Evolutionary conservation across 2,797 vertebrate genomes (phyloP).

Genomic region (Arctocebus calabarensis): DNA sequence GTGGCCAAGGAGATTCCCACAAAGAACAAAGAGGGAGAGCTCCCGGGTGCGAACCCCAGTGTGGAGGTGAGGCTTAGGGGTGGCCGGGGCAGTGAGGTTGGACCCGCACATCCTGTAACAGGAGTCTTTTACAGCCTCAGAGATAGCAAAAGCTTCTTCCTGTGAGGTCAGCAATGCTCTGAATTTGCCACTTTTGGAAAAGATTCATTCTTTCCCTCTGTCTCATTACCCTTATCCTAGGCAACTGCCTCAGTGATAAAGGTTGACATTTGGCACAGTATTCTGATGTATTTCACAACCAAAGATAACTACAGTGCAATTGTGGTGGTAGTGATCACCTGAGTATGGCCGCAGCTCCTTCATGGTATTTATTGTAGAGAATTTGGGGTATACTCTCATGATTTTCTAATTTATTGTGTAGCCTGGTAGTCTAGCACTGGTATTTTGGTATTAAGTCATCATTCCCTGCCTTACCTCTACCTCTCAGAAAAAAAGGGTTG

Average conservation of each 20-base stretch:
- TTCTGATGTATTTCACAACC: background rate
- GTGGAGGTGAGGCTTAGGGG: conserved; percentile 85
- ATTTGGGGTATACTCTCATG: background rate
- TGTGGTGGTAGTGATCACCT: background rate
- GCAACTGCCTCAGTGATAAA: background rate
- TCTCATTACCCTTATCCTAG: background rate
- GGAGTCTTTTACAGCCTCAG: background rate
- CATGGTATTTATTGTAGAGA: background rate
- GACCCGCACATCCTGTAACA: background rate
- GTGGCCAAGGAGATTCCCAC: conserved; percentile 94
- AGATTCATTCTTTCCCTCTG: background rate
- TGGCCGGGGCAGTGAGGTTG: background rate
- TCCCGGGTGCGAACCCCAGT: conserved; percentile 85
- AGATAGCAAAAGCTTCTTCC: background rate
- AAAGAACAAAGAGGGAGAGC: conserved; percentile 89
- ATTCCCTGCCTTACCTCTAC: background rate
- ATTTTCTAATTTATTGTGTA: background rate
- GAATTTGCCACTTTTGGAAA: background rate
- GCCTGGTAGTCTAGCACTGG: background rate
- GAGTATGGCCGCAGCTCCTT: background rate
- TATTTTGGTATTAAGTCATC: background rate
- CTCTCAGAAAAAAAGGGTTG: background rate
- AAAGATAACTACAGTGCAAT: background rate
- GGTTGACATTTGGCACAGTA: background rate
- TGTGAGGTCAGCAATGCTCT: background rate